Evolutionary conservation across 2,797 vertebrate genomes (phyloP).

Genomic region (Clarias fuscus): DNA sequence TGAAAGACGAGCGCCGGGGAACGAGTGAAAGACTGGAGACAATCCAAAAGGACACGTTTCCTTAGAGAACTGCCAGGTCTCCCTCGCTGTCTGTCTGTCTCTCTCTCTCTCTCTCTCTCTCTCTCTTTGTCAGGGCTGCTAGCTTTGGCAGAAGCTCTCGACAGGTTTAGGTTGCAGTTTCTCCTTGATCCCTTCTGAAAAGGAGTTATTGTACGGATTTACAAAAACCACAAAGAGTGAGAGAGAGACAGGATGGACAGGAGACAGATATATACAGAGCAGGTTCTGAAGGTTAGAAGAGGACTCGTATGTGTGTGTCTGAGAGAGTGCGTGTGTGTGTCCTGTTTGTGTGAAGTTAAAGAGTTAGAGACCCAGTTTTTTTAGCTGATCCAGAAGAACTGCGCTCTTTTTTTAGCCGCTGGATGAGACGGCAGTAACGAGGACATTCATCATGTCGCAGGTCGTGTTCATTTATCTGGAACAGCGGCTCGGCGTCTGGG

Average conservation of each 20-base stretch:
- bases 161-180: constrained; percentile 45
- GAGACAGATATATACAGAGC: not conserved
- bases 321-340: not conserved
- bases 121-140: constrained; percentile 29
- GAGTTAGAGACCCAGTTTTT: constrained; percentile 22
- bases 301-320: not conserved
- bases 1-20: constrained; percentile 35
- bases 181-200: constrained; percentile 34
- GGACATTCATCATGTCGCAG: constrained; percentile 25
- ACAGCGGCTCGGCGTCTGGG: not conserved
- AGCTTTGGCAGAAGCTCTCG: constrained; percentile 37
- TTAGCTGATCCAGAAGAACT: constrained; percentile 23
- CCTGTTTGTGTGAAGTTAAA: not conserved
- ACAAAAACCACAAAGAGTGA: constrained; percentile 18
- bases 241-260: not conserved
- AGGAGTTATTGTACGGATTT: constrained; percentile 42
- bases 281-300: constrained; percentile 20
- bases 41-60: constrained; percentile 47
- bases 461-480: constrained; percentile 15
- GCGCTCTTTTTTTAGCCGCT: not conserved
- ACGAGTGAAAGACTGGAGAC: constrained; percentile 44
- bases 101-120: not conserved
- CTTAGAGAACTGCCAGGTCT: constrained; percentile 39
- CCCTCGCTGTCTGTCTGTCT: constrained; percentile 8
- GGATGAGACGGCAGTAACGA: constrained; percentile 1